Percentiles rank a stretch among this genome's conserved stretches.
phyloP scores from a whole-genome alignment of 2,888 invertebrate genomes.

The Hypsopygia costalis region DNA sequence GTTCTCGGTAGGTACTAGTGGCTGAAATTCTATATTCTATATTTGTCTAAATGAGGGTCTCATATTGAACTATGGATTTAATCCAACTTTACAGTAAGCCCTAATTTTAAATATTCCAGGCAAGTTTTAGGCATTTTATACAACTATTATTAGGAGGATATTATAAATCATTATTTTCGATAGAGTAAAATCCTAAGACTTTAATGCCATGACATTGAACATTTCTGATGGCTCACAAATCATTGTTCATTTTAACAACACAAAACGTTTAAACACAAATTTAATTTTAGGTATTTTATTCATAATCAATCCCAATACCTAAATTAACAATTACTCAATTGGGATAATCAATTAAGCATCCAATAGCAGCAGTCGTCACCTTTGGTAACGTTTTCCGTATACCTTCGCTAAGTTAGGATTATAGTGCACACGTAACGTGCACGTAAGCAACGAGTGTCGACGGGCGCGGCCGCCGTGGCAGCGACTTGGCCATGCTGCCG shows the following conservation, averaged over 20 bases:
- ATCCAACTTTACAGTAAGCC: slow-evolving; percentile 52
- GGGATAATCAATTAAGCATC: slow-evolving; percentile 33
- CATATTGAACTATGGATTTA: slow-evolving; percentile 53
- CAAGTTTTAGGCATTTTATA: slow-evolving; percentile 68
- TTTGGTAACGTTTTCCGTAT: slow-evolving; percentile 66
- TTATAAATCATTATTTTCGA: slow-evolving; percentile 25
- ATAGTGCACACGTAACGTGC: slow-evolving; percentile 52
- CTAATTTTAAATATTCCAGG: slow-evolving; percentile 54
- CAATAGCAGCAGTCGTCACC: slow-evolving; percentile 55
- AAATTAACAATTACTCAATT: slow-evolving; percentile 33
- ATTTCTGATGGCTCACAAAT: slow-evolving; percentile 35
- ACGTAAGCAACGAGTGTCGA: slow-evolving; percentile 40
- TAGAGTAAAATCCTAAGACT: slow-evolving; percentile 27
- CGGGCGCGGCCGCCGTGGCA: slow-evolving; percentile 29
- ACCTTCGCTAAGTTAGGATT: slow-evolving; percentile 63
- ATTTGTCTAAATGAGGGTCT: slow-evolving; percentile 47
- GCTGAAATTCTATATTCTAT: slow-evolving; percentile 44
- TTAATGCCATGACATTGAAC: slow-evolving; percentile 60
- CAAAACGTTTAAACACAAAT: slow-evolving; percentile 45
- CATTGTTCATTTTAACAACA: slow-evolving; percentile 37
- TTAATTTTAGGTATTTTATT: slow-evolving; percentile 34
- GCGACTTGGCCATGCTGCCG: slow-evolving; percentile 7
- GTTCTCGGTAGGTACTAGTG: slow-evolving; percentile 32
- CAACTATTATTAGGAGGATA: slow-evolving; percentile 25
- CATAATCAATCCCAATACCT: slow-evolving; percentile 41